Percentiles rank a stretch among this genome's conserved stretches.
These are phyloP conservation scores for Phylloscopus whistleri DNA, from an alignment of 2,113 vertebrate species.

Conservation along the genomic window DNA sequence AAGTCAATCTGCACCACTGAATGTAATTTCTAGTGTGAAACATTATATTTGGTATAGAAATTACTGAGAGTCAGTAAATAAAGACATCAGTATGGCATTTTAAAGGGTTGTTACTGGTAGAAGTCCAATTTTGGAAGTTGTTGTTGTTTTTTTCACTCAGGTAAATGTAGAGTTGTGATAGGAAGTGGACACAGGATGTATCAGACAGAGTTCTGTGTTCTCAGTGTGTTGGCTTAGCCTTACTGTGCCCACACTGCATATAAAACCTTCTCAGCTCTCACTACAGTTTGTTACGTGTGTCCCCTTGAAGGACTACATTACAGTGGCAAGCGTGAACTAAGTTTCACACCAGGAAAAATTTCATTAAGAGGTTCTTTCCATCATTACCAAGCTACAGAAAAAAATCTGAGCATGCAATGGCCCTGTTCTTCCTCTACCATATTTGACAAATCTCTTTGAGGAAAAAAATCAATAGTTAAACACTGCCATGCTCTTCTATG, in stretches of 20 bases:
- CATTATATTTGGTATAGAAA: not conserved
- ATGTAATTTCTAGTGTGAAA: not conserved
- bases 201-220: not conserved
- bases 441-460: not conserved
- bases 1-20: not conserved
- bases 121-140: not conserved
- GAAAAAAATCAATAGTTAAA: not conserved
- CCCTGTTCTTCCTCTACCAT: not conserved
- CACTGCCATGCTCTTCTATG: not conserved
- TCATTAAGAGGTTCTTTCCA: conserved; percentile 1
- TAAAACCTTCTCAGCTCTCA: not conserved
- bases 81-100: not conserved
- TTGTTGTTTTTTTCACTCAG: not conserved
- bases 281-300: not conserved
- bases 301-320: not conserved
- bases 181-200: not conserved
- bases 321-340: not conserved
- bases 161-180: not conserved
- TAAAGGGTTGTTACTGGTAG: not conserved
- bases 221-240: not conserved
- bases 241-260: not conserved
- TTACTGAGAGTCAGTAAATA: not conserved
- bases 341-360: not conserved
- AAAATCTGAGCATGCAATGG: not conserved
- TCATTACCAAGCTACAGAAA: conserved; percentile 23